Evolutionary conservation across 64 coral and sea anemone genomes (phyloP).

Genomic region (Platygyra sinensis): DNA sequence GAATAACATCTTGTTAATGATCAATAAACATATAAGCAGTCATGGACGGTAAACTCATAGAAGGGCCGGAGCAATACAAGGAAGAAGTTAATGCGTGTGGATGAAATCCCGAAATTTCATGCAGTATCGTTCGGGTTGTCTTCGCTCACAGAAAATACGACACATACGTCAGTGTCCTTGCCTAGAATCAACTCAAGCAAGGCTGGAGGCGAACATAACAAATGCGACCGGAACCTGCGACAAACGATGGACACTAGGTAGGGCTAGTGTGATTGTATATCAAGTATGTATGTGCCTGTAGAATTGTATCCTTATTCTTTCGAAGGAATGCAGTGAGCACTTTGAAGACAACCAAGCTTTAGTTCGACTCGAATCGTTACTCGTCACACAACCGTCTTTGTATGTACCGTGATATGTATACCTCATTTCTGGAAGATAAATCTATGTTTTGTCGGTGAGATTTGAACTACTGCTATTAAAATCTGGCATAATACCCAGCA

Average conservation of each 20-base stretch:
- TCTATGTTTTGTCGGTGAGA: no score
- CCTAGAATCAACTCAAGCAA: neutral
- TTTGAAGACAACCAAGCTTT: neutral
- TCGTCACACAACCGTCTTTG: no score
- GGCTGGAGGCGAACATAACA: neutral
- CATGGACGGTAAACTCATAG: neutral
- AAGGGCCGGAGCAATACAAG: neutral
- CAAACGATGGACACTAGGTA: neutral
- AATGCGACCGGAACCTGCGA: neutral
- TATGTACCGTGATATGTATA: no score
- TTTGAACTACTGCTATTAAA: no score
- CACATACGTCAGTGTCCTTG: neutral
- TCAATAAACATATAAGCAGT: neutral
- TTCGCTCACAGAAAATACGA: conserved; percentile 2
- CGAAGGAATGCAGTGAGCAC: neutral
- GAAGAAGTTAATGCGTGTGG: neutral
- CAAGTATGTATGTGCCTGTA: neutral
- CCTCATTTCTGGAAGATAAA: no score
- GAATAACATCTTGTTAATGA: neutral
- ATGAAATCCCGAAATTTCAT: neutral
- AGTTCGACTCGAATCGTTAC: no score
- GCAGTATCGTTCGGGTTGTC: neutral
- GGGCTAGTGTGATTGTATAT: neutral
- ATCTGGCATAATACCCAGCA: no score
- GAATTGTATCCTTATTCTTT: neutral